A percentile compares a stretch with the other conserved stretches of the same genome.
Evolutionary conservation across 2,113 vertebrate species (phyloP).

Genomic region (Poecilia latipinna): DNA sequence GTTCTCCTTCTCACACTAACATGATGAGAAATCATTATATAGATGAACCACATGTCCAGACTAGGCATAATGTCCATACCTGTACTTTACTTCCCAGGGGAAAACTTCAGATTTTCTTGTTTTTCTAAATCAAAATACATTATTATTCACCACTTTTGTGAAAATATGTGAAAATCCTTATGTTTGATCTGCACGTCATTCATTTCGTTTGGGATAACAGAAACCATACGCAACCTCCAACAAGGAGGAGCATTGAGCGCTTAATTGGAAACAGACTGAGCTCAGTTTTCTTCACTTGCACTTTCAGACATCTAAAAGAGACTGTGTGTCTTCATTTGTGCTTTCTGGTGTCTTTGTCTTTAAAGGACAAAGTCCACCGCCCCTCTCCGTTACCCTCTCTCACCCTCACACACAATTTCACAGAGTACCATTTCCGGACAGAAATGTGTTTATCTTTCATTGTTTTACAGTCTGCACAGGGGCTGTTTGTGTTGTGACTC

Average conservation of each 20-base stretch:
- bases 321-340: background rate
- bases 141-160: background rate
- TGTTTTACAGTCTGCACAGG: conserved; percentile 42
- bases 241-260: conserved; percentile 25
- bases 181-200: conserved; percentile 12
- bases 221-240: conserved; percentile 25
- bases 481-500: conserved; percentile 20
- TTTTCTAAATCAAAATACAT: conserved; percentile 4
- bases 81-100: conserved; percentile 7
- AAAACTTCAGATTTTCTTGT: background rate
- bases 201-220: conserved; percentile 17
- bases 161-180: conserved; percentile 17
- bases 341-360: background rate
- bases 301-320: background rate
- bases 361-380: background rate
- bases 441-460: conserved; percentile 54
- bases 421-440: conserved; percentile 52
- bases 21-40: background rate
- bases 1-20: conserved; percentile 37
- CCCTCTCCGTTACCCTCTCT: too few relatives aligned
- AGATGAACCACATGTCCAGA: conserved; percentile 31
- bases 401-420: conserved; percentile 2
- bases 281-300: conserved; percentile 4
- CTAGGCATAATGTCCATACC: conserved; percentile 11
- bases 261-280: conserved; percentile 51